Percentiles rank a stretch among this genome's conserved stretches.
These are phyloP conservation scores for Leucoraja ocellata DNA, from an alignment of 2,797 vertebrate species.

Conservation along the genomic window DNA sequence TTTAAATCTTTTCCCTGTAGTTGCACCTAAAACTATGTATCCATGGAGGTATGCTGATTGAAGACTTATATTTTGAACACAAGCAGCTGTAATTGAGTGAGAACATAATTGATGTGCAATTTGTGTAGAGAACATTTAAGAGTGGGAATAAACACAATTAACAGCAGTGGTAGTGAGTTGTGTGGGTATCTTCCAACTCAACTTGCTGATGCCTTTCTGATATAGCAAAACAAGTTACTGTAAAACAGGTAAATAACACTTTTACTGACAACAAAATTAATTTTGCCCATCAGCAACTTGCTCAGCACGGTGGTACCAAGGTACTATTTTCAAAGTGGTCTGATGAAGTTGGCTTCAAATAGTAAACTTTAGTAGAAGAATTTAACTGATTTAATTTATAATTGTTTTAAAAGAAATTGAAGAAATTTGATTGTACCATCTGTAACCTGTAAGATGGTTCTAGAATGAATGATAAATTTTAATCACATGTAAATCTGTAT, in stretches of 20 bases:
- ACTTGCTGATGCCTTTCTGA: background rate
- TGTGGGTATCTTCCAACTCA: background rate
- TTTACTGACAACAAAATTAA: background rate
- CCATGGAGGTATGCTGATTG: background rate
- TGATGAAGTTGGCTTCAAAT: background rate
- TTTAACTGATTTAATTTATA: background rate
- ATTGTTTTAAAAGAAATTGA: background rate
- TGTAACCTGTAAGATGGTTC: background rate
- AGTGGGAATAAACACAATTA: background rate
- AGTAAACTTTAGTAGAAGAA: background rate
- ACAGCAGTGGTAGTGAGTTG: background rate
- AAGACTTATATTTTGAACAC: background rate
- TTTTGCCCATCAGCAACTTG: background rate
- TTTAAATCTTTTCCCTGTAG: background rate
- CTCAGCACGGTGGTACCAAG: too few species aligned
- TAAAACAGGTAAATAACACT: background rate
- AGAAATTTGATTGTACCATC: background rate
- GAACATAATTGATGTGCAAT: background rate
- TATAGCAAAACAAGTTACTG: background rate
- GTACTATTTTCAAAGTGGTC: background rate
- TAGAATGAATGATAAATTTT: background rate
- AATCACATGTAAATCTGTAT: background rate
- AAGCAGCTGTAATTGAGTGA: background rate
- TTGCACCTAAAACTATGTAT: background rate
- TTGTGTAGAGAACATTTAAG: background rate